These are phyloP conservation scores for Drosophila dives DNA, from an alignment of 2,888 invertebrate species.

Conservation along the genomic window DNA sequence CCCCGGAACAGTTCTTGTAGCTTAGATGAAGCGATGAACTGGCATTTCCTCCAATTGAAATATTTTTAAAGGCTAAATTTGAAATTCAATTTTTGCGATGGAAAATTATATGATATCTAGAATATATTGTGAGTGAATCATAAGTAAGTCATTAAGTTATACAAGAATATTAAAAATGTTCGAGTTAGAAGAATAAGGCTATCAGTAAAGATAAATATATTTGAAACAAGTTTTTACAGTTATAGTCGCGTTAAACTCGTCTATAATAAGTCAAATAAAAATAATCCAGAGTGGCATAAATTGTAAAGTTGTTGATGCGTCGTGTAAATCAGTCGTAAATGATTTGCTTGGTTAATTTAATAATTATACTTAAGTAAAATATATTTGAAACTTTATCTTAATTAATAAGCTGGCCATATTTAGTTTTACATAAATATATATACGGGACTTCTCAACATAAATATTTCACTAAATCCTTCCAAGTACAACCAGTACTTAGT, in stretches of 20 bases:
- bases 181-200: too few relatives aligned
- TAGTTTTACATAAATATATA: background rate
- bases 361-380: too few relatives aligned
- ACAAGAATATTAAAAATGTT: background rate
- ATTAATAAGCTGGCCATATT: too few relatives aligned
- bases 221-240: too few relatives aligned
- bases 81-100: background rate
- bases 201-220: background rate
- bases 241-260: too few relatives aligned
- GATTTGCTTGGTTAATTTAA: too few relatives aligned
- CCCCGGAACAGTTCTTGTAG: conserved; percentile 6
- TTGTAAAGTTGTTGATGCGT: too few relatives aligned
- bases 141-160: background rate
- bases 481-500: too few relatives aligned
- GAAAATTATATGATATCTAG: background rate
- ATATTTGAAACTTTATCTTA: too few relatives aligned
- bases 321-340: too few relatives aligned
- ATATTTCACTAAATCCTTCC: background rate
- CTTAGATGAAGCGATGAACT: conserved; percentile 13
- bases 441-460: background rate
- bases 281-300: too few relatives aligned
- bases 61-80: conserved; percentile 17
- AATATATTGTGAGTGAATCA: background rate
- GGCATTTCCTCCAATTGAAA: background rate
- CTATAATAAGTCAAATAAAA: too few relatives aligned